These are phyloP conservation scores for Calameuta filiformis DNA, from an alignment of 2,888 invertebrate genomes.

Conservation along the genomic window DNA sequence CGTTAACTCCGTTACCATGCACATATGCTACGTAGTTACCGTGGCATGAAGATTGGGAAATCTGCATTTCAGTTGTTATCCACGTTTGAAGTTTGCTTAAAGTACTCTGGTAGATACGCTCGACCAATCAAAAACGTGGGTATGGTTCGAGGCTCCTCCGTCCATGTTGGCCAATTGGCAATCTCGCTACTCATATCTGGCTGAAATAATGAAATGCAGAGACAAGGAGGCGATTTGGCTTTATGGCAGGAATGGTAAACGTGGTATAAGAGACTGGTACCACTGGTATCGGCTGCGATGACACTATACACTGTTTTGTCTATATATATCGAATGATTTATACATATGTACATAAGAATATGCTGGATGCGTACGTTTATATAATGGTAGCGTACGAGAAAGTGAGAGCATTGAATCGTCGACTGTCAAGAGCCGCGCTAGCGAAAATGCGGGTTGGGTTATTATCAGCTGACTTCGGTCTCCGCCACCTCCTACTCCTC, in stretches of 20 bases:
- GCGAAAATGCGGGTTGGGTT: conserved; percentile 35
- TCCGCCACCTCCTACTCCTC: conserved; percentile 30
- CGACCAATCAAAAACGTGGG: too few relatives aligned
- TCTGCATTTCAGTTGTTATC: too few relatives aligned
- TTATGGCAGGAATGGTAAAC: neutral
- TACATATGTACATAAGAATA: conserved; percentile 8
- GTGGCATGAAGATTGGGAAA: too few relatives aligned
- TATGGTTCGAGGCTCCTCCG: too few relatives aligned
- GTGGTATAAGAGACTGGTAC: neutral
- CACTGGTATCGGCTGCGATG: neutral
- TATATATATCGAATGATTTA: neutral
- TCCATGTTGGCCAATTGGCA: too few relatives aligned
- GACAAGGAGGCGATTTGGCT: conserved; percentile 10
- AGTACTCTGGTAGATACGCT: too few relatives aligned
- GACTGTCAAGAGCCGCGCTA: conserved; percentile 45
- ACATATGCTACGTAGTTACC: too few relatives aligned
- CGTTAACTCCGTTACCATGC: too few relatives aligned
- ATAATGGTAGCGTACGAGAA: conserved; percentile 49
- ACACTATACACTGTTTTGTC: neutral
- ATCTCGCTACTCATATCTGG: too few relatives aligned
- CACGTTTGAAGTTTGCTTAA: too few relatives aligned
- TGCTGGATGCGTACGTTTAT: conserved; percentile 45
- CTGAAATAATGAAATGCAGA: conserved; percentile 25
- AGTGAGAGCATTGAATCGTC: conserved; percentile 53
- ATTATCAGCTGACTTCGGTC: conserved; percentile 22